phyloP scores from a whole-genome alignment of 2,888 invertebrate genomes.

The Papilio gigon region DNA sequence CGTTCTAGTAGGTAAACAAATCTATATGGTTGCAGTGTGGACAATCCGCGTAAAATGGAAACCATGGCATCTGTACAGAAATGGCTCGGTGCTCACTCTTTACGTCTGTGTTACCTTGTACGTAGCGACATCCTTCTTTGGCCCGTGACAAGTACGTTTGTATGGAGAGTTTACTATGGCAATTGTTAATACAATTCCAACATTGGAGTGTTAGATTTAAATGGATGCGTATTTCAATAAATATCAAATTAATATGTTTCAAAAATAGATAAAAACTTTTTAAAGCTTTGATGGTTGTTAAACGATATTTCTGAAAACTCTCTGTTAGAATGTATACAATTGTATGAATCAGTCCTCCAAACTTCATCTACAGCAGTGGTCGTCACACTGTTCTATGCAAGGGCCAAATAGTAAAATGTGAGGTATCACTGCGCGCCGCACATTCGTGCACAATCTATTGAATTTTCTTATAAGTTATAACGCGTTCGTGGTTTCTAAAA shows the following conservation, averaged over 20 bases:
- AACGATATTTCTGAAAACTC: too few relatives aligned
- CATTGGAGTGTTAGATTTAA: background rate
- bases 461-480: too few relatives aligned
- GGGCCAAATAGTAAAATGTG: too few relatives aligned
- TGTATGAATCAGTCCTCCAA: too few relatives aligned
- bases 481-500: too few relatives aligned
- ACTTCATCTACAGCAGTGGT: too few relatives aligned
- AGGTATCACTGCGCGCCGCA: too few relatives aligned
- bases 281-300: too few relatives aligned
- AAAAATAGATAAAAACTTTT: background rate
- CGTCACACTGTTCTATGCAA: too few relatives aligned
- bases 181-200: slow-evolving; percentile 32
- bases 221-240: background rate
- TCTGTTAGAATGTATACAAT: too few relatives aligned
- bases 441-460: too few relatives aligned
- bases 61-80: slow-evolving; percentile 27
- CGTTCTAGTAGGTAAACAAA: background rate
- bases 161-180: slow-evolving; percentile 33
- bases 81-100: slow-evolving; percentile 31
- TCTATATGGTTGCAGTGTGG: slow-evolving; percentile 7
- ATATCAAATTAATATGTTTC: background rate
- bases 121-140: slow-evolving; percentile 35
- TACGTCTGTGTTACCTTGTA: slow-evolving; percentile 38
- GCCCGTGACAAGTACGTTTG: slow-evolving; percentile 37
- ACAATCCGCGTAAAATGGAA: slow-evolving; percentile 30